Percentiles rank a stretch among this genome's conserved stretches.
Evolutionary conservation across 2,888 invertebrate genomes (phyloP).

Genomic region (Ischnura elegans): DNA sequence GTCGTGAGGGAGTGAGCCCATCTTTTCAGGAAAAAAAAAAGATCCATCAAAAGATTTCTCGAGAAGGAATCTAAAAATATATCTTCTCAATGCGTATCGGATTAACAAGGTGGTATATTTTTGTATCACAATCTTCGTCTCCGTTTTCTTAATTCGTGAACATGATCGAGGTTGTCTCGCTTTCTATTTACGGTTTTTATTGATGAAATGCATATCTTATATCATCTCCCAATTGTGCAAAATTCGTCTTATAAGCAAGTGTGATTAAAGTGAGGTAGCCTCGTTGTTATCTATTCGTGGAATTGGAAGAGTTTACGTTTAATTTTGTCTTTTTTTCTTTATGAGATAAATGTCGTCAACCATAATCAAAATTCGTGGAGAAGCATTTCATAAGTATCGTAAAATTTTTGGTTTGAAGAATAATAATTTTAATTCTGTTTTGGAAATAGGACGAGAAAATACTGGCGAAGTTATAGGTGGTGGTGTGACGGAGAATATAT

Average conservation of each 20-base stretch:
- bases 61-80: constrained; percentile 19
- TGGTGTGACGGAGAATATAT: no score
- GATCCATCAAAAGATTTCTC: neutral
- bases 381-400: no score
- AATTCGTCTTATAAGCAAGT: neutral
- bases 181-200: neutral
- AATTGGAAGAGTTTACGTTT: no score
- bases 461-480: no score
- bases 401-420: no score
- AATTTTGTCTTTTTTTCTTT: no score
- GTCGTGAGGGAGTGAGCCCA: neutral
- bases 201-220: neutral
- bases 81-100: neutral
- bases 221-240: neutral
- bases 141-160: neutral
- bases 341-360: no score
- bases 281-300: no score
- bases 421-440: no score
- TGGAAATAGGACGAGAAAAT: no score
- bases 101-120: neutral
- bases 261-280: no score
- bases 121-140: neutral
- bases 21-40: neutral
- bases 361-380: no score
- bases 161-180: neutral